Evolutionary conservation across 1,140 invertebrate species (phyloP), one percentile per base, ranked within the genome.

Genomic region (Bombus polaris): DNA sequence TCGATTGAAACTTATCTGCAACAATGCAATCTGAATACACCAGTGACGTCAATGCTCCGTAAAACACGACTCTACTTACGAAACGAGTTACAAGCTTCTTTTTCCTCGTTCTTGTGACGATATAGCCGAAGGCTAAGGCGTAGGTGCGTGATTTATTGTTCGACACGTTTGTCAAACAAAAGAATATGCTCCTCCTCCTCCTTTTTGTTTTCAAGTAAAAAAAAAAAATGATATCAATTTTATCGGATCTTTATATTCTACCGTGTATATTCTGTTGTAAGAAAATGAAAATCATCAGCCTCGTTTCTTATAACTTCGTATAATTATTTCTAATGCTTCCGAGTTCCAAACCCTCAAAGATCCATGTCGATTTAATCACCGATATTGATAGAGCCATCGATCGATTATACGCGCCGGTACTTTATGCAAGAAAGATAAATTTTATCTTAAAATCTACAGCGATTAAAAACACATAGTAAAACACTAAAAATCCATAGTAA

Each of bases 1-100:
- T 88, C 47, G 82, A 89, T 88, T 89, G 84, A 89, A 86, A 89
- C 87, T 89, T 83, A 89, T 84, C 83, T 84, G 83, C 66, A 79
- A 84, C 83, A 84, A 84, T 84, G 76, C 83, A 84, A 84, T 84
- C 76, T 80, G 83, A 84, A 84, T 84, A 84, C 83, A 79, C 83
- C 83, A 35, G 74, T 89, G 88, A 89, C 88, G 88, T 89, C 88
- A 89, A 83, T 89, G 72, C 83, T 77, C 65, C 53, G 72, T 83
- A 85, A 83, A 86, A 89, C 62, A 32, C 35, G 80, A 71, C 71
- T 66, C 83, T 89, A 77, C 81, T 87, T 88, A 66, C 77, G 65
- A 79, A 89, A 68, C 79, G 37, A 84, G 37, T 66, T 70, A 62
- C 80, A 53, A 79, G 62, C 57, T 81, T 85, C 79, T 75, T 68